Evolutionary conservation across 2,797 vertebrate genomes (phyloP), one percentile per base, ranked within the genome.

Genomic region (Delichon dasypus): DNA sequence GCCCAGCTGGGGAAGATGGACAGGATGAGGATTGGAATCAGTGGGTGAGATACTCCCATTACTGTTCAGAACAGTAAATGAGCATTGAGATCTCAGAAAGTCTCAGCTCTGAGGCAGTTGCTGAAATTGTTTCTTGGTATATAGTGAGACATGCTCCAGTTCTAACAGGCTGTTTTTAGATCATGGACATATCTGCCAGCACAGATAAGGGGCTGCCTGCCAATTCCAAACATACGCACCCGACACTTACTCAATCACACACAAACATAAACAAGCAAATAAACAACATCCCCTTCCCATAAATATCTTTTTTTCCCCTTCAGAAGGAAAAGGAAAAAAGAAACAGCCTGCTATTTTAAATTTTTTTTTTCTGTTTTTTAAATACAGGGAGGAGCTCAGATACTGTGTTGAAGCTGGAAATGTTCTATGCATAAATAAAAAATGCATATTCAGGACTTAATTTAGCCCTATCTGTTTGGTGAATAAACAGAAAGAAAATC

Each of bases 101-200:
- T 76, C 83, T 85, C 48, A 9, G 48, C 66, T 92, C 51, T 44
- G 53, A 85, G 55, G n/a, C 76, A 16, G 74, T 86, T 94, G 73
- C 79, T 91, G 88, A 82, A 91, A 86, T 91, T 72, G 58, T 83
- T 95, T 81, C 89, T 91, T 91, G 70, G 79, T 93, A 34, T 75
- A 11, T 72, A 88, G 66, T 44, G 62, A 95, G 88, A 95, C 89
- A 53, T 23, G 34, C 85, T 58, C 83, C 79, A 47, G 74, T 92
- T 93, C 83, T 94, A 68, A 96, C 88, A 93, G 55, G 83, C 94
- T 97, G 92, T 82, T 96, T 97, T 96, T 95, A 95, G 95, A 96
- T 92, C 94, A 73, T 65, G 85, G 70, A 79, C 80, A 2, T 95
- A 86, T 95, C 95, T 96, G 94, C 89, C 94, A 97, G 88, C 73